Evolutionary conservation across 2,888 invertebrate species (phyloP).

Genomic region (Cephus pygmeus): DNA sequence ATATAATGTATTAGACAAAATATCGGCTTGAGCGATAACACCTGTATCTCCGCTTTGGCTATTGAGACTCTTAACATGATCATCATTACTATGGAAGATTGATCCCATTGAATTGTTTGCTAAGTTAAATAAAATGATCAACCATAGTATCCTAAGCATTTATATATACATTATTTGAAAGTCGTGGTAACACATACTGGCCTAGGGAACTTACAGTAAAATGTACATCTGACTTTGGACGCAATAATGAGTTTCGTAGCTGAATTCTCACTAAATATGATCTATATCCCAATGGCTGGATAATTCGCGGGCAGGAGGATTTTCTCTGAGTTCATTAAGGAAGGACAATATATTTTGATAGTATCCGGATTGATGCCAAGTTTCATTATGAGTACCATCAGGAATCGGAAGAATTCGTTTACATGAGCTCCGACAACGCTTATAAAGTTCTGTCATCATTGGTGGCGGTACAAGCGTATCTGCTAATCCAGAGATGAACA

Average conservation of each 20-base stretch:
- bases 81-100: slow-evolving; percentile 15
- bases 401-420: slow-evolving; percentile 84
- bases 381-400: slow-evolving; percentile 93
- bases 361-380: slow-evolving; percentile 90
- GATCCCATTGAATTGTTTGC: slow-evolving; percentile 13
- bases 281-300: slow-evolving; percentile 56
- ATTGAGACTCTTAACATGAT: not conserved
- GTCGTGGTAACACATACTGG: slow-evolving; percentile 1
- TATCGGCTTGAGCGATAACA: not conserved
- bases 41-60: not conserved
- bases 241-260: slow-evolving; percentile 30
- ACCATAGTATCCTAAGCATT: not conserved
- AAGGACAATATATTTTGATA: slow-evolving; percentile 66
- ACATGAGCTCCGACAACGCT: slow-evolving; percentile 77
- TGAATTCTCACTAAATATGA: slow-evolving; percentile 42
- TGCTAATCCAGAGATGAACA: slow-evolving; percentile 89
- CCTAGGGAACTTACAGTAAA: slow-evolving; percentile 11
- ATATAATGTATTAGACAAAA: not conserved
- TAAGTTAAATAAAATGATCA: slow-evolving; percentile 9
- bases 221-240: slow-evolving; percentile 33
- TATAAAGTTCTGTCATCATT: slow-evolving; percentile 88
- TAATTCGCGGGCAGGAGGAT: slow-evolving; percentile 45
- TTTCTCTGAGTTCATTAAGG: slow-evolving; percentile 54
- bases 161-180: not conserved
- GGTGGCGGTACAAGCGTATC: slow-evolving; percentile 90